These are phyloP conservation scores for Aepyceros melampus DNA, from an alignment of 2,113 vertebrate species.

Conservation along the genomic window DNA sequence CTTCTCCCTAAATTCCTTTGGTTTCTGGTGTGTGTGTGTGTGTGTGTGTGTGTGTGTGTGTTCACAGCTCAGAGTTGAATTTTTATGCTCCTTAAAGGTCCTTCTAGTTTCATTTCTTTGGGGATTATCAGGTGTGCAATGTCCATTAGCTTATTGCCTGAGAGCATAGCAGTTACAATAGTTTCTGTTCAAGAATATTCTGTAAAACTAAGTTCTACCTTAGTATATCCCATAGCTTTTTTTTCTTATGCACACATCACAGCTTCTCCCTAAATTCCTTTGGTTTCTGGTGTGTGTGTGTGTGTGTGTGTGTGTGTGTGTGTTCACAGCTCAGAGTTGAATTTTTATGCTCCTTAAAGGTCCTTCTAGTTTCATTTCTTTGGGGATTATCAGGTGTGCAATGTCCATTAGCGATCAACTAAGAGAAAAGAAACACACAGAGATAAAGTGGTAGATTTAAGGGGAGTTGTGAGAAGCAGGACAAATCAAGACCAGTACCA, in stretches of 20 bases:
- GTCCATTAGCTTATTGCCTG: not conserved
- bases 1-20: not conserved
- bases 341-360: not conserved
- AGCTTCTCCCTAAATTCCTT: not conserved
- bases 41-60: not conserved
- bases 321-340: not conserved
- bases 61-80: not conserved
- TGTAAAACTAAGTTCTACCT: not conserved
- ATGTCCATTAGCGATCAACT: not conserved
- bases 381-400: not conserved
- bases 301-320: not conserved
- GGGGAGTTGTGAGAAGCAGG: not conserved
- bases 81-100: not conserved
- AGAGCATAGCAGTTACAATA: not conserved
- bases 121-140: not conserved
- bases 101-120: not conserved
- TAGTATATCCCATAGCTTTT: not conserved
- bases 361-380: not conserved
- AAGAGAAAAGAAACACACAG: not conserved
- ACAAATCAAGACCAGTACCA: not conserved
- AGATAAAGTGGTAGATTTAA: not conserved
- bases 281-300: not conserved
- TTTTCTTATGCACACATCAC: not conserved
- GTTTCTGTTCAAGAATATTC: not conserved
- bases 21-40: not conserved